These are phyloP conservation scores for Melanitta fusca DNA, from an alignment of 2,797 vertebrate genomes.

Conservation along the genomic window DNA sequence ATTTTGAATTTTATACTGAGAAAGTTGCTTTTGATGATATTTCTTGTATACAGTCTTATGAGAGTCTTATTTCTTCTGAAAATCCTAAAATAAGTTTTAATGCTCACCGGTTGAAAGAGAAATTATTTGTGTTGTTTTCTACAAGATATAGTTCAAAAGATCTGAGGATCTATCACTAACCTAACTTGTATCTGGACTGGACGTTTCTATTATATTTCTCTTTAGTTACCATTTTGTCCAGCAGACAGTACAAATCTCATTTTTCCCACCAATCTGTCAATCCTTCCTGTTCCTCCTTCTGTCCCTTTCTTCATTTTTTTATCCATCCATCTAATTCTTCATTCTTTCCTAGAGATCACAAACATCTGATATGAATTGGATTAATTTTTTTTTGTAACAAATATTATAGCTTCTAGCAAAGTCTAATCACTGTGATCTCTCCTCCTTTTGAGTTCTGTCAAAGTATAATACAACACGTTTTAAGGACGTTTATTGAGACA, in stretches of 20 bases:
- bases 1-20: background rate
- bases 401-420: background rate
- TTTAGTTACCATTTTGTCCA: background rate
- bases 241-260: background rate
- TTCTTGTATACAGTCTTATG: background rate
- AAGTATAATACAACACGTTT: background rate
- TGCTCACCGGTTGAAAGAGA: background rate
- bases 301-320: background rate
- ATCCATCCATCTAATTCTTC: background rate
- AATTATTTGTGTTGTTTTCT: background rate
- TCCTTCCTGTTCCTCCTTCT: background rate
- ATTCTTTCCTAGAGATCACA: background rate
- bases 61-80: background rate
- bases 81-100: background rate
- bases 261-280: background rate
- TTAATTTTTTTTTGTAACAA: background rate
- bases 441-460: background rate
- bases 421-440: background rate
- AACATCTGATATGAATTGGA: background rate
- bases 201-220: background rate
- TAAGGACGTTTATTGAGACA: conserved; percentile 17
- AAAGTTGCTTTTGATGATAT: background rate
- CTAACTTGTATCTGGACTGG: background rate
- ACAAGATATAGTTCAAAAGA: background rate
- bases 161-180: background rate